A percentile compares a stretch with the other conserved stretches of the same genome.
Evolutionary conservation across 2,797 vertebrate species (phyloP).

Genomic region (Megalops cyprinoides): DNA sequence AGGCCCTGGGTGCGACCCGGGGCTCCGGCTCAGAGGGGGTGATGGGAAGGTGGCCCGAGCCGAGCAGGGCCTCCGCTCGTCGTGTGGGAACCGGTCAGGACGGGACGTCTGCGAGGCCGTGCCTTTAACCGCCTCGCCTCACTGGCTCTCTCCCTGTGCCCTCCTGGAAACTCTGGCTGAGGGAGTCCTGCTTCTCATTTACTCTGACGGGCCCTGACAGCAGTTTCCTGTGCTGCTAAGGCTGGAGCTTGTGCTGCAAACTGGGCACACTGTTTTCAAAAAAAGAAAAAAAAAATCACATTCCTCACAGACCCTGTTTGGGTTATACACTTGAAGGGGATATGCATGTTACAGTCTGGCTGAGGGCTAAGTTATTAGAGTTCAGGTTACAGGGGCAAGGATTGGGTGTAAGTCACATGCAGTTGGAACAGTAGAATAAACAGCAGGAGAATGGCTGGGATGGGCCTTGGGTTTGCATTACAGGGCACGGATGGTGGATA

Average conservation of each 20-base stretch:
- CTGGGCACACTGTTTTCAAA: background rate
- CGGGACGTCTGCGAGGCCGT: too few relatives aligned
- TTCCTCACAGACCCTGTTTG: conserved; percentile 20
- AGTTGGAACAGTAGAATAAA: background rate
- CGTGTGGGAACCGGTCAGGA: too few relatives aligned
- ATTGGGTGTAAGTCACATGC: background rate
- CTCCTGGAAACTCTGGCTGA: background rate
- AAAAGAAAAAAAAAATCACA: background rate
- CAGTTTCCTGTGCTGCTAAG: background rate
- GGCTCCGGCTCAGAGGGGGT: too few relatives aligned
- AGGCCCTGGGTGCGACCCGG: too few relatives aligned
- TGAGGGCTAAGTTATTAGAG: background rate
- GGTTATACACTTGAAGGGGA: background rate
- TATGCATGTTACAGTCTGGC: background rate
- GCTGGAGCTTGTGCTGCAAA: background rate
- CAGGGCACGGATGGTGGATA: background rate
- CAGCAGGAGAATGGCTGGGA: background rate
- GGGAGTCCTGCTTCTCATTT: conserved; percentile 9
- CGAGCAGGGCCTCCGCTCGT: too few relatives aligned
- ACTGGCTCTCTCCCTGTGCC: background rate
- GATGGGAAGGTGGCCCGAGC: too few relatives aligned
- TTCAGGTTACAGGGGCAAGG: background rate
- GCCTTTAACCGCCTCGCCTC: background rate
- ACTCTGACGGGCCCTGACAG: background rate
- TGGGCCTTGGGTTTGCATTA: background rate